These are phyloP conservation scores for Onychostoma macrolepis DNA, from an alignment of 2,113 vertebrate genomes.

Conservation along the genomic window DNA sequence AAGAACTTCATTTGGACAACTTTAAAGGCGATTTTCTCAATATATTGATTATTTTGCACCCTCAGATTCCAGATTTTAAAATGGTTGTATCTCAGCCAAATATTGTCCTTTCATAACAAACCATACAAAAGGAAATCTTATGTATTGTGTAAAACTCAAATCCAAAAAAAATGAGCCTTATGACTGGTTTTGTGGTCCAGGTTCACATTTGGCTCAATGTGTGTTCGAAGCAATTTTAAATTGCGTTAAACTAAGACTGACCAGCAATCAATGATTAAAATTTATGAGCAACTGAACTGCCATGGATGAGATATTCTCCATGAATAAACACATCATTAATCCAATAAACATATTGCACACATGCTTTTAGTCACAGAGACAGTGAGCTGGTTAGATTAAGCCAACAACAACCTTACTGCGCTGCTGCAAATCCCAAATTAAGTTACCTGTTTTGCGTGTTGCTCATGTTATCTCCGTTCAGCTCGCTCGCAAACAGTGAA, in stretches of 20 bases:
- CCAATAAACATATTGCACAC: background rate
- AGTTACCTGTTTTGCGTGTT: slow-evolving; percentile 55
- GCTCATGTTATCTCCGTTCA: slow-evolving; percentile 65
- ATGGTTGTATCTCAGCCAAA: too few relatives aligned
- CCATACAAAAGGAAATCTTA: too few relatives aligned
- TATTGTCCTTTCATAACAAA: too few relatives aligned
- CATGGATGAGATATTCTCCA: background rate
- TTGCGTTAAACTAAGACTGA: background rate
- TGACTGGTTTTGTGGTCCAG: too few relatives aligned
- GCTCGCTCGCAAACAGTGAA: slow-evolving; percentile 54
- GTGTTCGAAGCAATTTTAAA: background rate
- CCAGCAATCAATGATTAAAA: background rate
- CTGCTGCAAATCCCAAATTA: background rate
- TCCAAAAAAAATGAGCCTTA: too few relatives aligned
- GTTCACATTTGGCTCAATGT: background rate
- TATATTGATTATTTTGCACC: too few relatives aligned
- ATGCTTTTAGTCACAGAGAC: background rate
- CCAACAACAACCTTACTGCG: background rate
- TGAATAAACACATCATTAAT: background rate
- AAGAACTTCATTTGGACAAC: too few relatives aligned
- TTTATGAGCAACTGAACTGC: background rate
- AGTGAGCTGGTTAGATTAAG: background rate
- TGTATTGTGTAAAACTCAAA: too few relatives aligned
- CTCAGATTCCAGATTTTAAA: too few relatives aligned
- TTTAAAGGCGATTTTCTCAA: too few relatives aligned